Conservation (phyloP, 2,113 vertebrate species). For the Struthidea cinerea region DNA sequence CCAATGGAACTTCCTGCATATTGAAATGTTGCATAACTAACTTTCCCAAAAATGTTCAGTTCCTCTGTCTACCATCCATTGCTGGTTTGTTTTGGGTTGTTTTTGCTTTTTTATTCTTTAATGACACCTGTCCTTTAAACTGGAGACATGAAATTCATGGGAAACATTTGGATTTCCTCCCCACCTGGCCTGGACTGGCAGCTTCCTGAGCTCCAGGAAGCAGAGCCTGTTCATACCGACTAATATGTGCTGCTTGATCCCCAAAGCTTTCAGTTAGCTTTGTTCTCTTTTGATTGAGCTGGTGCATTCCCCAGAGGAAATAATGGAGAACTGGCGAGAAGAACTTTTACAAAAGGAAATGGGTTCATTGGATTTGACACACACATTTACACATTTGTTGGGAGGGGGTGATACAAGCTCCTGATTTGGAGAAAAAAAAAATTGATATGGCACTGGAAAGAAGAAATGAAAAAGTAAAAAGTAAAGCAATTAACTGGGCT, state of each 20-base stretch:
- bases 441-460: not conserved
- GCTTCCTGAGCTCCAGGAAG: not conserved
- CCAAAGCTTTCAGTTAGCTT: not conserved
- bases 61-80: not conserved
- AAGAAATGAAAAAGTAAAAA: not conserved
- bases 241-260: not conserved
- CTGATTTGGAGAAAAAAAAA: not conserved
- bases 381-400: not conserved
- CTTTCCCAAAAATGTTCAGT: accelerated
- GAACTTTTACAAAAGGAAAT: not conserved
- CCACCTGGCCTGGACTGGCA: not conserved
- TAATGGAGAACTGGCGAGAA: not conserved
- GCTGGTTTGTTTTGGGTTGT: not conserved
- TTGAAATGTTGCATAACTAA: not conserved
- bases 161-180: not conserved
- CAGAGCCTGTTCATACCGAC: not conserved
- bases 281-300: not conserved
- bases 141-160: not conserved
- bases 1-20: not conserved
- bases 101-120: not conserved
- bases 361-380: not conserved
- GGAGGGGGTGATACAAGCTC: accelerated
- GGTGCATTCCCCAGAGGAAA: not conserved
- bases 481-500: not conserved
- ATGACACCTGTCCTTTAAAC: not conserved